phyloP scores from a whole-genome alignment of 2,113 vertebrate genomes.

The Oreochromis aureus region DNA sequence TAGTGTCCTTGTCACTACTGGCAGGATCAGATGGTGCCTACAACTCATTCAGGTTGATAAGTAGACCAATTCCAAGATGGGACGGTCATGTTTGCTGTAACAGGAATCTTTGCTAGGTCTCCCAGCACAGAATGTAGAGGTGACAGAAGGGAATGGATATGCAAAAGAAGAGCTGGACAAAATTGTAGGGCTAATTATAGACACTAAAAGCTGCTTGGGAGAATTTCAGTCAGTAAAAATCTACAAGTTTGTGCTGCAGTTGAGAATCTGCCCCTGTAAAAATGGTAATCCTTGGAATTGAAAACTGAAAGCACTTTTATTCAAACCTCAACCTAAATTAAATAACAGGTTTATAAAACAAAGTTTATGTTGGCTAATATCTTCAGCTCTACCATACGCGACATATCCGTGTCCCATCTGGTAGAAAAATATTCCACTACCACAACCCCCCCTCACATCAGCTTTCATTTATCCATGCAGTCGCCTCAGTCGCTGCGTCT shows the following conservation, averaged over 20 bases:
- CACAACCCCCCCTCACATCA: background rate
- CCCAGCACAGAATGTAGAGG: background rate
- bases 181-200: background rate
- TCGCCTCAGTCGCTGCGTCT: background rate
- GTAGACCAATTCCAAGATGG: background rate
- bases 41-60: background rate
- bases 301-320: background rate
- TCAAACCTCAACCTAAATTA: background rate
- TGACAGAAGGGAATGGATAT: background rate
- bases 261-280: background rate
- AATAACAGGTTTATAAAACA: background rate
- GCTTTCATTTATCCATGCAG: background rate
- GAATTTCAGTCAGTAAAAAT: background rate
- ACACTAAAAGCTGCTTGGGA: background rate
- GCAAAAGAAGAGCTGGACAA: background rate
- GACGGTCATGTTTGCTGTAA: background rate
- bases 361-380: background rate
- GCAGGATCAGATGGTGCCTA: background rate
- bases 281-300: background rate
- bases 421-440: background rate
- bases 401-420: background rate
- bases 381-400: background rate
- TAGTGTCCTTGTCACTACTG: background rate
- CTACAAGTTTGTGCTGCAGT: background rate
- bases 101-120: background rate